Conservation (phyloP, 2,797 vertebrate species). For the Sylvia borin region DNA sequence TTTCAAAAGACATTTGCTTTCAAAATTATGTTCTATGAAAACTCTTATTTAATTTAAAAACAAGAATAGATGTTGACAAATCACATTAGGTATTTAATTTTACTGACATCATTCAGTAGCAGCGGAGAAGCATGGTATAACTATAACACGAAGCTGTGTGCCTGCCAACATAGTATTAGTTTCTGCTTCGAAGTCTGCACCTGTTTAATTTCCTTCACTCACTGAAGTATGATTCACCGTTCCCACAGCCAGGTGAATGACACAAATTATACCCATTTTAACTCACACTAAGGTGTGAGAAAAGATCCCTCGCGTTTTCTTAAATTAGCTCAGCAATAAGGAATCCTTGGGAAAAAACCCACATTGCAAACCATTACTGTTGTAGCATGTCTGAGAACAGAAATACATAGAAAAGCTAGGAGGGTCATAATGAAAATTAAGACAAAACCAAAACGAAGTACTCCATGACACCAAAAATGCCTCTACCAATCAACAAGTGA, state of each 20-base stretch:
- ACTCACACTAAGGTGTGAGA: neutral
- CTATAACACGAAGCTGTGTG: conserved; percentile 14
- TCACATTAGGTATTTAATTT: conserved; percentile 39
- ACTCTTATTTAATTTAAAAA: neutral
- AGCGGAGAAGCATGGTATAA: conserved; percentile 46
- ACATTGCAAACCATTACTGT: neutral
- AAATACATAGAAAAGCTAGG: conserved; percentile 36
- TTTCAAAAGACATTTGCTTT: neutral
- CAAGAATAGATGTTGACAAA: conserved; percentile 46
- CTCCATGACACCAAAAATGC: neutral
- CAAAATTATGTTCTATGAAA: neutral
- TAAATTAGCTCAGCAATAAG: neutral
- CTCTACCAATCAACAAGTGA: neutral
- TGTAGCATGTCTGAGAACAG: conserved; percentile 39
- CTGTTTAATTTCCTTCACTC: conserved; percentile 53
- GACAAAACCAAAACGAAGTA: neutral
- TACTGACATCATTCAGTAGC: conserved; percentile 57
- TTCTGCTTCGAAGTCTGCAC: conserved; percentile 60
- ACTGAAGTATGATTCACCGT: neutral
- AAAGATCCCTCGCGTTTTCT: neutral
- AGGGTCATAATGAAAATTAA: conserved; percentile 28
- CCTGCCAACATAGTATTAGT: conserved; percentile 38
- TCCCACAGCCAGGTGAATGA: conserved; percentile 15
- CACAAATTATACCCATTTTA: neutral
- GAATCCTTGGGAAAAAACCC: conserved; percentile 11